These are phyloP conservation scores for Leptopterna dolabrata DNA, from an alignment of 2,888 invertebrate genomes.

Conservation along the genomic window DNA sequence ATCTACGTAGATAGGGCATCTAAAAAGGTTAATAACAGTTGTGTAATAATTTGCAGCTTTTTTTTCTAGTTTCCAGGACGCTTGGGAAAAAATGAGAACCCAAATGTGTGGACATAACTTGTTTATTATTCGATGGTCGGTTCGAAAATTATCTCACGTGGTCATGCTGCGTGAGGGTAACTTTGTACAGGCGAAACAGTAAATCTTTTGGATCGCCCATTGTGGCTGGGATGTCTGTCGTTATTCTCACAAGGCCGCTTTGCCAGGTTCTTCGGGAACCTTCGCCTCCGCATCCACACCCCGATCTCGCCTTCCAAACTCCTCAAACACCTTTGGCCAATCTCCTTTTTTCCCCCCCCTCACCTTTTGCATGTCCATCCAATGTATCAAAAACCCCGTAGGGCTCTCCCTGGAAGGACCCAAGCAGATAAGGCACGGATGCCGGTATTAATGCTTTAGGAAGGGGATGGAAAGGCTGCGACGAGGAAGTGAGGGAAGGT, in stretches of 20 bases:
- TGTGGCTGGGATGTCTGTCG: neutral
- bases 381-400: constrained; percentile 1
- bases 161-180: no score
- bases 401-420: neutral
- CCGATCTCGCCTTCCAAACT: neutral
- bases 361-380: constrained; percentile 25
- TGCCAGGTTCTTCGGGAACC: neutral
- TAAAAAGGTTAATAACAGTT: no score
- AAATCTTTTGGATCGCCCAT: neutral
- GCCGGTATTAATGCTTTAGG: constrained; percentile 1
- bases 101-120: no score
- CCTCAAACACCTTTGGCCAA: neutral
- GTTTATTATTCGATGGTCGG: no score
- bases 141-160: no score
- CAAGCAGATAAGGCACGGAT: neutral
- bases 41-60: no score
- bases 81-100: no score
- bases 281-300: neutral
- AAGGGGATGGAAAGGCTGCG: neutral
- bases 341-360: neutral
- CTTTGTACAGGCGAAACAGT: neutral
- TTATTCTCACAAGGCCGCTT: neutral
- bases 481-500: neutral
- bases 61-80: no score
- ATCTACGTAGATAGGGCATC: no score